Conservation (phyloP, 1,140 invertebrate genomes). For the Zaprionus tsacasi region DNA sequence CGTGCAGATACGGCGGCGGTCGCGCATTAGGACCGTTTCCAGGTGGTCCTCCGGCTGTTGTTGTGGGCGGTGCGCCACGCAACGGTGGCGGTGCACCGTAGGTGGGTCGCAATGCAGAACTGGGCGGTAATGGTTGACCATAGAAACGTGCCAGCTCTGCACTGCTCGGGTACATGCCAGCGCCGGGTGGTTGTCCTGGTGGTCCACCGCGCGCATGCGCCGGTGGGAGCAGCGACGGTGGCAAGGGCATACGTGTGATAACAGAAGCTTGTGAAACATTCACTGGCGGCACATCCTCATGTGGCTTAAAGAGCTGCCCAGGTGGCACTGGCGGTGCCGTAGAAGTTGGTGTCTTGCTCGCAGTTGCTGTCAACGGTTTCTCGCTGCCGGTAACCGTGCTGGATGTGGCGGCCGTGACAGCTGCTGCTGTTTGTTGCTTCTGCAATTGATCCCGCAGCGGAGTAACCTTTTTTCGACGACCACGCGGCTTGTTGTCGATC, state of each 20-base stretch:
- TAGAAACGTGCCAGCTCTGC: constrained; percentile 70
- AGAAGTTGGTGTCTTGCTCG: constrained; percentile 24
- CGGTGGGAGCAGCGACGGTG: constrained; percentile 85
- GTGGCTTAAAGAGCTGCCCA: constrained; percentile 84
- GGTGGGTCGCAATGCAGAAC: constrained; percentile 66
- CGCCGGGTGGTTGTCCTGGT: constrained; percentile 19
- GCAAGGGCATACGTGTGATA: constrained; percentile 88
- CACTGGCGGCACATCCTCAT: constrained; percentile 77
- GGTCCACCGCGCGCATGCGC: constrained; percentile 49
- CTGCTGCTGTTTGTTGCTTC: constrained; percentile 80
- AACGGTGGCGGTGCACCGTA: constrained; percentile 79
- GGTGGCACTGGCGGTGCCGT: constrained; percentile 19
- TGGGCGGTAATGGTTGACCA: constrained; percentile 60
- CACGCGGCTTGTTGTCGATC: constrained; percentile 64
- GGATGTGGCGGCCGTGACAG: constrained; percentile 68
- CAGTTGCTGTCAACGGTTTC: constrained; percentile 20
- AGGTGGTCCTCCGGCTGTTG: constrained; percentile 35
- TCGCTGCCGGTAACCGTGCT: constrained; percentile 34
- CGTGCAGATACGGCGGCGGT: constrained; percentile 58
- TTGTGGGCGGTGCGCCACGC: constrained; percentile 56
- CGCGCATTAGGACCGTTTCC: constrained; percentile 42
- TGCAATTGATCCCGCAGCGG: constrained; percentile 73
- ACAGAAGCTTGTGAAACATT: constrained; percentile 86
- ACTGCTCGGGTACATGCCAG: constrained; percentile 61
- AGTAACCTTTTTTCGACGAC: constrained; percentile 80